A percentile compares a stretch with the other conserved stretches of the same genome.
Evolutionary conservation across 1,140 invertebrate genomes (phyloP).

Genomic region (Neomicropteryx cornuta): DNA sequence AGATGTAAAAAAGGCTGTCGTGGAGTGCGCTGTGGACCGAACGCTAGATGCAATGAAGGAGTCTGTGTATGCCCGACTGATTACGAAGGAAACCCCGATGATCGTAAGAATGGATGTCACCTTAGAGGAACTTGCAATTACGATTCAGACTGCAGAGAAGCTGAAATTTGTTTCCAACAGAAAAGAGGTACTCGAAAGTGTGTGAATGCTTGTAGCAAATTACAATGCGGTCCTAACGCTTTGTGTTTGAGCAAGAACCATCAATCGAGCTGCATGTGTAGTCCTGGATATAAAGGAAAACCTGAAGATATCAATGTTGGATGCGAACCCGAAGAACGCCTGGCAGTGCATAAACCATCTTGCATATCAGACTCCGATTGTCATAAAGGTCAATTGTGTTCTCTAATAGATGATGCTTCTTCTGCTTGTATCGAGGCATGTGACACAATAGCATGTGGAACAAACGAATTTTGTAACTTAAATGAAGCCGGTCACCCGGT

Average conservation of each 20-base stretch:
- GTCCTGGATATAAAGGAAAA: conserved; percentile 67
- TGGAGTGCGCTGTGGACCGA: conserved; percentile 63
- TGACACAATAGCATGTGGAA: conserved; percentile 62
- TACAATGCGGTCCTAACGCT: conserved; percentile 84
- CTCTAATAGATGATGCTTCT: conserved; percentile 43
- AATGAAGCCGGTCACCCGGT: conserved; percentile 53
- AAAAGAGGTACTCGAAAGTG: conserved; percentile 66
- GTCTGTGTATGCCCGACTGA: conserved; percentile 70
- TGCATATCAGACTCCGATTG: conserved; percentile 67
- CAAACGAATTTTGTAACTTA: conserved; percentile 66
- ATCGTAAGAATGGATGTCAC: conserved; percentile 55
- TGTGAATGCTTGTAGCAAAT: conserved; percentile 73
- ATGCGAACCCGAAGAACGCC: conserved; percentile 55
- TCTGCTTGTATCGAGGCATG: conserved; percentile 68
- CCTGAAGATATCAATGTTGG: conserved; percentile 64
- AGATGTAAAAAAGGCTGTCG: conserved; percentile 65
- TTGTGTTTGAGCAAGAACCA: conserved; percentile 74
- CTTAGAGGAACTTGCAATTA: conserved; percentile 61
- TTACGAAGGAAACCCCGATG: conserved; percentile 64
- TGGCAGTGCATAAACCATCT: conserved; percentile 37
- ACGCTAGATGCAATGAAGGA: conserved; percentile 68
- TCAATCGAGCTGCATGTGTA: conserved; percentile 73
- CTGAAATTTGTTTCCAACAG: conserved; percentile 78
- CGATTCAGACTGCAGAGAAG: conserved; percentile 66
- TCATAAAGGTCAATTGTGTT: conserved; percentile 46